Evolutionary conservation across 2,888 invertebrate species (phyloP), one percentile per base, ranked within the genome.

Genomic region (Pandemis cinnamomeana): DNA sequence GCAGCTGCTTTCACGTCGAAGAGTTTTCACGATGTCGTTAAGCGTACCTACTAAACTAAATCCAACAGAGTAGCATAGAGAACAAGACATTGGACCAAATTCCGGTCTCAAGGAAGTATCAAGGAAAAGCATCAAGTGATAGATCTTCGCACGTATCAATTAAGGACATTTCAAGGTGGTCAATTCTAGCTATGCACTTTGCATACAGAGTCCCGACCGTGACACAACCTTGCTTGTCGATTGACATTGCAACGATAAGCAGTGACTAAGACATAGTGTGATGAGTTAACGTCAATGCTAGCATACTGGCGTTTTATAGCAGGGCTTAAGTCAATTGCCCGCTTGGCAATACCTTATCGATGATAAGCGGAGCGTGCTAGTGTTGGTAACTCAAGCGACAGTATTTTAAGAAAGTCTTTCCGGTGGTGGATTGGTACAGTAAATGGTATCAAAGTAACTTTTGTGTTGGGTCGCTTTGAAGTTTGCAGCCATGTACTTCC

Each of bases 181-280:
- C 42, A 46, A 58, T 46, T 60, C 41, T 55, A 48, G 27, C 61
- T 58, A 55, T 69, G 69, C 44, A 10, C 68, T 46, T 48, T 68
- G 78, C 68, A 77, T 78, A 77, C 63, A 51, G 72, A 71, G 48
- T 66, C 55, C 61, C 67, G 75, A 70, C 77, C 76, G 67, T 67
- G 77, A 71, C 74, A 67, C 46, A 72, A 76, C 78, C 77, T 78
- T 73, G 75, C 60, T 64, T n/a, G 55, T 61, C 41, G 41, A 61
- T 61, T 41, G 61, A 61, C 61, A 41, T 41, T 27, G 15, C 13
- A 4, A 41, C 36, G 67, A 67, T 67, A 67, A 51, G 10, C 53
- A 3, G 27, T 66, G 66, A 51, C 66, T 13, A n/a, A 27, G 27
- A 61, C 42, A 41, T 61, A 58, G 58, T 5, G 20, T 15, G 53